phyloP scores from a whole-genome alignment of 2,797 vertebrate species.

The Circus cinereus region DNA sequence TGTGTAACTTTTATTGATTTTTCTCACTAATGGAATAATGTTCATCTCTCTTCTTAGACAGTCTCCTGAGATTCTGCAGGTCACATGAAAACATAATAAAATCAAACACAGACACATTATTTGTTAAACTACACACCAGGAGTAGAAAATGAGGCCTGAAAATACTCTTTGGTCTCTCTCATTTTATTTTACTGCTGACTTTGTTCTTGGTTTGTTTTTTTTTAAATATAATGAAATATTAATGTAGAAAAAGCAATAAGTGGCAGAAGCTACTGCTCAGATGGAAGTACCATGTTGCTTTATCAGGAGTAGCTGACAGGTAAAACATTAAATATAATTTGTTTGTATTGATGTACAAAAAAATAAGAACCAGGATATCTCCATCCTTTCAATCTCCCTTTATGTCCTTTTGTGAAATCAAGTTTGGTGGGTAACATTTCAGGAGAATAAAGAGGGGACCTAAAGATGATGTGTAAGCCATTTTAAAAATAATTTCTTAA shows the following conservation, averaged over 20 bases:
- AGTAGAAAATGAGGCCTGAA: conserved; percentile 20
- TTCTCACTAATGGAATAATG: conserved; percentile 12
- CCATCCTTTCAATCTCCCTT: neutral
- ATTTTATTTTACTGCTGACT: conserved; percentile 26
- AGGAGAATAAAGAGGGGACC: neutral
- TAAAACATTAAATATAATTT: neutral
- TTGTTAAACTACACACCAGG: conserved; percentile 10
- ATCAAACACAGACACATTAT: neutral
- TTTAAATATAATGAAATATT: neutral
- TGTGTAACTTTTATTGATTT: conserved; percentile 34
- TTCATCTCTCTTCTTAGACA: neutral
- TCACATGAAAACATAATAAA: conserved; percentile 22
- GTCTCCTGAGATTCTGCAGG: conserved; percentile 3
- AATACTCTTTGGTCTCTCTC: neutral
- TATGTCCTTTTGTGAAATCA: neutral
- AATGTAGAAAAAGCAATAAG: neutral
- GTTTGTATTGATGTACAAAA: neutral
- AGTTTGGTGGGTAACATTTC: neutral
- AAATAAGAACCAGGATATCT: neutral
- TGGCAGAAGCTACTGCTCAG: neutral
- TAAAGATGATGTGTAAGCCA: neutral
- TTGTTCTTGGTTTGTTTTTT: neutral
- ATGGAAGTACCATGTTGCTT: neutral
- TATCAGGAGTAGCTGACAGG: neutral
- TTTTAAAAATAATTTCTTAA: neutral